Evolutionary conservation across 2,113 vertebrate species (phyloP), one percentile per base, ranked within the genome.

Genomic region (Grallaria varia): DNA sequence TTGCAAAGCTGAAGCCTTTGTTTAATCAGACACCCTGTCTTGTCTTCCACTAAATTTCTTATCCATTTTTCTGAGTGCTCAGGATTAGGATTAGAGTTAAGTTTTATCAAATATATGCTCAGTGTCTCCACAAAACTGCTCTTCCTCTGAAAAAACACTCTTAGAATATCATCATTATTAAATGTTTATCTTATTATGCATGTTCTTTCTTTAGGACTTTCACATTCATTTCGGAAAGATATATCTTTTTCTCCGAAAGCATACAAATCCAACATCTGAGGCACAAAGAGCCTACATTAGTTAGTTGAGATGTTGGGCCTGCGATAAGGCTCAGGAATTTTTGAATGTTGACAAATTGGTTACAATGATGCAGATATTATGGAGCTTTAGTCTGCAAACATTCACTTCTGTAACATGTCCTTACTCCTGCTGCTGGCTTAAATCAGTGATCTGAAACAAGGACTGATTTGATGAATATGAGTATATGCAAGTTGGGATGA

Each of bases 101-200:
- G 14, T 23, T 59, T 80, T 66, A 75, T 39, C 2, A 47, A 45
- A 3, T 18, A 19, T 28, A 23, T 40, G 17, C 6, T 63, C 31
- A 35, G 10, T 25, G 6, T 59, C 30, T 62, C 9, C 14, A 53
- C 16, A 42, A 64, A 81, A 67, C 5, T n/a, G 2, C 12, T 6
- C 9, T 68, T 74, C 14, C 7, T 44, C 8, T 14, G 15, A 2
- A 13, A 56, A 50, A 72, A 30, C n/a, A 2, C 0, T 7, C 3
- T 47, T 44, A 80, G 31, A 73, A 90, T 83, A 37, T n/a, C 14
- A 14, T 66, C n/a, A 23, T 39, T 2, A 23, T 28, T 31, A 1
- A 53, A 4, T 23, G 4, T 52, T 90, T 25, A 47, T 31, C 2
- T 24, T 69, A 22, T 35, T 40, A 53, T 50, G 5, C 4, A 11